Base-by-base conservation (phyloP, 2,888 invertebrate species). In the Melieria omissa region DNA sequence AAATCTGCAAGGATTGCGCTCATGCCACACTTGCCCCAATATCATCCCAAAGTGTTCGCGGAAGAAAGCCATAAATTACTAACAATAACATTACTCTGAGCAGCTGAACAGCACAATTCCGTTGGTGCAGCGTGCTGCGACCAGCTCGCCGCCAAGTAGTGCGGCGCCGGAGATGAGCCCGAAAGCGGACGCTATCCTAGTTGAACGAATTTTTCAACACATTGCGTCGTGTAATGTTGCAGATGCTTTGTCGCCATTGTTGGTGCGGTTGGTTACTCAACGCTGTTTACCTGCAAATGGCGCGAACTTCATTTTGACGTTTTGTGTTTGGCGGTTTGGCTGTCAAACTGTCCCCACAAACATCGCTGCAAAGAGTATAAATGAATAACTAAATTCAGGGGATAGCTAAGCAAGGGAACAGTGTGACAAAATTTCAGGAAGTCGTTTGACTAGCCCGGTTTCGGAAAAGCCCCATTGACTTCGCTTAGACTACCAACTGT, bases 41-140 rank as follows among this genome's bases (percentile, higher is more conserved):
- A 79, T 82, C 81, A 81, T 79, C 80, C 74, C 74, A 80, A 82
- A 78, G 79, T 77, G 74, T 71, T 75, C 76, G 75, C 71, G 75
- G 70, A 75, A 80, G 76, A 75, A 75, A 82, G 84, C 80, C 83
- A 82, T 85, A 85, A 85, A 85, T 85, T 83, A 84, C 79, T 75
- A 79, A 79, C 74, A 81, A 80, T 83, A 80, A 78, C 82, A 79
- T 78, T 80, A 79, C 77, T 76, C 80, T 80, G 80, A 78, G 52
- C 29, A 68, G 65, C 14, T 46, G 74, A 73, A 74, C 57, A 8
- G 9, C 7, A 5, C 12, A 14, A 52, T 8, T 8, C 14, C 47
- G 49, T 29, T 41, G 41, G 12, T n/a, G 41, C 6, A 47, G 41
- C 12, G 42, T 41, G 14, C 29, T 64, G 14, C 47, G 42, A 29